These are phyloP conservation scores for Sarcophaga caerulescens DNA, from an alignment of 2,888 invertebrate genomes.

Conservation along the genomic window DNA sequence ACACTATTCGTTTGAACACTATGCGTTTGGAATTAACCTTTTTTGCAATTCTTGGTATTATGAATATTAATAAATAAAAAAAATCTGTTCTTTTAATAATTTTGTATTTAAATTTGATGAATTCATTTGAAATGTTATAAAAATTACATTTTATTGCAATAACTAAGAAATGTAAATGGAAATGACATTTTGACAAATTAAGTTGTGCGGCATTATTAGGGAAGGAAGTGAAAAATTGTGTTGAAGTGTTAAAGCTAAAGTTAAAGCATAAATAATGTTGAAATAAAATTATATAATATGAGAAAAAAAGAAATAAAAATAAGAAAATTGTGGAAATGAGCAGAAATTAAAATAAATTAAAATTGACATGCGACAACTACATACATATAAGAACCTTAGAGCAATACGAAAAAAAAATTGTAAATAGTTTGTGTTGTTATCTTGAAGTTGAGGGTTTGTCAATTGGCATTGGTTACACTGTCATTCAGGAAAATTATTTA, in stretches of 20 bases:
- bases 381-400: background rate
- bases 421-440: background rate
- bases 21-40: constrained; percentile 9
- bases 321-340: background rate
- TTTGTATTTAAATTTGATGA: background rate
- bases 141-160: background rate
- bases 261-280: no score
- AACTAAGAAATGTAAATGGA: background rate
- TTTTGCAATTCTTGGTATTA: constrained; percentile 1
- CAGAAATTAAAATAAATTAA: constrained; percentile 38
- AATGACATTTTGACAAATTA: background rate
- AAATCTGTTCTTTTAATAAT: background rate
- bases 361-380: constrained; percentile 24
- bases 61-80: background rate
- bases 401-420: background rate
- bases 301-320: background rate
- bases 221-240: background rate
- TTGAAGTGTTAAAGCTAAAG: background rate
- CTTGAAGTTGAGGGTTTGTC: constrained; percentile 5
- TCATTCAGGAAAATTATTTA: background rate
- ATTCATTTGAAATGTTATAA: no score
- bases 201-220: background rate
- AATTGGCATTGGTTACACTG: background rate
- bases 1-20: background rate
- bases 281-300: no score